Percentiles rank a stretch among this genome's conserved stretches.
phyloP scores from a whole-genome alignment of 2,888 invertebrate species.

The Clanis bilineata region DNA sequence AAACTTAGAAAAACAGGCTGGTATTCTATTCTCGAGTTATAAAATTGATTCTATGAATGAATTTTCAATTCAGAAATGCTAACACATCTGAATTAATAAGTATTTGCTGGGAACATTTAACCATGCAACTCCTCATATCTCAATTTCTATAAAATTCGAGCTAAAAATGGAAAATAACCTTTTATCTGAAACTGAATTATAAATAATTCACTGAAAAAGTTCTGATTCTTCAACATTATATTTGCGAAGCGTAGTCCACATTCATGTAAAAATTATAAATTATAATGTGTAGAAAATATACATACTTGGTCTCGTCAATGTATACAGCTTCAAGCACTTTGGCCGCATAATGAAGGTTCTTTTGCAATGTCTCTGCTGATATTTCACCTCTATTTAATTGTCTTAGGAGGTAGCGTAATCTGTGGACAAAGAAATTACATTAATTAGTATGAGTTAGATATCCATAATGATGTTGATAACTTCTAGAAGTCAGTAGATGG shows the following conservation, averaged over 20 bases:
- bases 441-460: background rate
- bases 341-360: constrained; percentile 96
- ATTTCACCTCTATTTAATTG: constrained; percentile 94
- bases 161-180: too few species aligned
- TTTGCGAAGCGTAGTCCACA: constrained; percentile 38
- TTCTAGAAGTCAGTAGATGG: background rate
- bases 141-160: too few species aligned
- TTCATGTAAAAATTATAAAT: constrained; percentile 13
- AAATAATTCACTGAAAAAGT: background rate
- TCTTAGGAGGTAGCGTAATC: constrained; percentile 94
- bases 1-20: too few species aligned
- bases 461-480: too few species aligned
- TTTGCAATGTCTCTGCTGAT: constrained; percentile 93
- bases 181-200: too few species aligned
- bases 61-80: too few species aligned
- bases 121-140: too few species aligned
- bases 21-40: too few species aligned
- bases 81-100: too few species aligned
- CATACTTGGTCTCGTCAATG: constrained; percentile 96
- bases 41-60: too few species aligned
- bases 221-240: background rate
- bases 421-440: constrained; percentile 73
- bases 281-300: constrained; percentile 37
- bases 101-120: too few species aligned
- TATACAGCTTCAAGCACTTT: constrained; percentile 96